phyloP scores from a whole-genome alignment of 2,888 invertebrate genomes.

The Nemotelus pantherinus region DNA sequence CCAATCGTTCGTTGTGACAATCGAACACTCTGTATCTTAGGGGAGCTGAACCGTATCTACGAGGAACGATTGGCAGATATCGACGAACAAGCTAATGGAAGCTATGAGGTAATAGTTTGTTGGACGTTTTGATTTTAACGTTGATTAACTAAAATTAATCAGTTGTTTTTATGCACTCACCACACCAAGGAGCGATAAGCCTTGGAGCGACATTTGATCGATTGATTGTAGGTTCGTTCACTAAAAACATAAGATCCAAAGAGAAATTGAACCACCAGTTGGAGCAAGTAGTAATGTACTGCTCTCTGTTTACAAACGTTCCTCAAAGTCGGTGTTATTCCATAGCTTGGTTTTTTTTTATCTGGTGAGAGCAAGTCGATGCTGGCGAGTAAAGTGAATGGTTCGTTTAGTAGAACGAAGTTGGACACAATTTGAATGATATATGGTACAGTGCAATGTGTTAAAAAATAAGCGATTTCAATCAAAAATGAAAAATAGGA shows the following conservation, averaged over 20 bases:
- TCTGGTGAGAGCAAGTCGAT: too few relatives aligned
- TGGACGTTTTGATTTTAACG: background rate
- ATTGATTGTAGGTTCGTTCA: background rate
- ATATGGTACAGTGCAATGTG: too few relatives aligned
- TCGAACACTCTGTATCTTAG: constrained; percentile 48
- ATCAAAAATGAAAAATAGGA: too few relatives aligned
- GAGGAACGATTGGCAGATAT: constrained; percentile 70
- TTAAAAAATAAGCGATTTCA: too few relatives aligned
- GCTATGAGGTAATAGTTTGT: constrained; percentile 53
- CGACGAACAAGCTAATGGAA: constrained; percentile 66
- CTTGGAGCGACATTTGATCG: constrained; percentile 28
- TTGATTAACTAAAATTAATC: background rate
- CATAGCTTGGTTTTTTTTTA: too few relatives aligned
- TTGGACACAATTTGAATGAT: too few relatives aligned
- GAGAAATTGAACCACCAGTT: too few relatives aligned
- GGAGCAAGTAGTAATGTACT: too few relatives aligned
- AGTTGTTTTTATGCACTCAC: background rate
- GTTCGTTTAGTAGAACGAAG: too few relatives aligned
- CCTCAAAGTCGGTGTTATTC: background rate
- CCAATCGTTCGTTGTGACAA: background rate
- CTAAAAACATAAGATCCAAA: too few relatives aligned
- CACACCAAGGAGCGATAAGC: background rate
- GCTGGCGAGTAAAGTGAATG: too few relatives aligned
- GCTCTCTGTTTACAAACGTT: constrained; percentile 35
- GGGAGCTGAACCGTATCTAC: constrained; percentile 72